Evolutionary conservation across 2,888 invertebrate genomes (phyloP), one percentile per base, ranked within the genome.

Genomic region (Asteroscopus sphinx): DNA sequence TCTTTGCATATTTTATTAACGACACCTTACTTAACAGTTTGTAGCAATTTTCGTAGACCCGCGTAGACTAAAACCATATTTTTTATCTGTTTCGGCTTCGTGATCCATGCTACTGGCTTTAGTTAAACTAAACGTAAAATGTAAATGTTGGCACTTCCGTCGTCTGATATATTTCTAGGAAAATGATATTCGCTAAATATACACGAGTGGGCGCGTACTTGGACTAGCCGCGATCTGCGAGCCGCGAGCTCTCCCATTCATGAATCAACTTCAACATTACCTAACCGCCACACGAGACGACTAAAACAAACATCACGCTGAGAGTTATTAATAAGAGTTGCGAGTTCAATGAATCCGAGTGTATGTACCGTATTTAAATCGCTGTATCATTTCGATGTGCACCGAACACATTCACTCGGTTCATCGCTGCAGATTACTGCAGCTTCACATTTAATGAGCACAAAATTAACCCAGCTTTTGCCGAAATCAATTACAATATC

Each of bases 191-290:
- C 80, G 88, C 92, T 93, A 93, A 92, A 93, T 92, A 90, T 92
- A 91, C 77, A 80, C 85, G 82, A 74, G 83, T 83, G 82, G 80
- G 78, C 79, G 82, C 77, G 81, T 81, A 82, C 84, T 83, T 81
- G 85, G 81, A 77, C 79, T 80, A 82, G 81, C 82, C 82, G 76
- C 81, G 82, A 75, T 66, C 74, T 80, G 73, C 80, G 79, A 86
- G 82, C 86, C 86, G 81, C 28, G 28, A 28, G 28, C 86, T 87
- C 89, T 85, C 86, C 86, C 93, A 93, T 94, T 94, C 94, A 94
- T 93, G 94, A 94, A 93, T 93, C 93, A 94, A 92, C 90, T 90
- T 89, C 90, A 89, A 78, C 92, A 85, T 94, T 93, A 93, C 91
- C 92, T 92, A 90, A 93, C 93, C 83, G 80, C 76, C 80, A 82